These are phyloP conservation scores for Beaufortia kweichowensis DNA, from an alignment of 2,113 vertebrate species.

Conservation along the genomic window DNA sequence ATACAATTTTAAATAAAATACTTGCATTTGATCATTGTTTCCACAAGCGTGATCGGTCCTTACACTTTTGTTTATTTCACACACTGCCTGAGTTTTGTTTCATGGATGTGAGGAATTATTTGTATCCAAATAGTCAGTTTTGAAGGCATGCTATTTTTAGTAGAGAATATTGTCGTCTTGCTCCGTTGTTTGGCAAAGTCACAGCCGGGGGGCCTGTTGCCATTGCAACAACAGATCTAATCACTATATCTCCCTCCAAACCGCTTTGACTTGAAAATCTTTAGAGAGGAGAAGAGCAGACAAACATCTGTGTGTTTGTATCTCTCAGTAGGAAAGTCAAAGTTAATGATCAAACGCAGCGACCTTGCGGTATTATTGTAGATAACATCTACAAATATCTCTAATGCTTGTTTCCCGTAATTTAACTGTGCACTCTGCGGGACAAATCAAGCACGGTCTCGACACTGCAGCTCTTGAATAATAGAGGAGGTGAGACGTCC, in stretches of 20 bases:
- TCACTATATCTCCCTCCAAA: conserved; percentile 13
- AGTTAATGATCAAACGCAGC: conserved; percentile 9
- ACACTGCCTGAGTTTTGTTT: not conserved
- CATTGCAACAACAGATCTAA: conserved; percentile 43
- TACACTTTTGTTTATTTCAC: not conserved
- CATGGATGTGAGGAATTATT: conserved; percentile 5
- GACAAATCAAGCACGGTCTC: not conserved
- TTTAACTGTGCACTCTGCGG: not conserved
- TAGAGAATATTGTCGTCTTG: not conserved
- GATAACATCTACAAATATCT: conserved; percentile 18
- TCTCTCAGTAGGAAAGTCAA: conserved; percentile 24
- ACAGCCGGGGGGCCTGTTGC: conserved; percentile 9
- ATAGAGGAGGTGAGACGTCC: not conserved
- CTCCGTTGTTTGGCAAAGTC: conserved; percentile 31
- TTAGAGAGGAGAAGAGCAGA: conserved; percentile 28
- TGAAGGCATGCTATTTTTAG: conserved; percentile 29
- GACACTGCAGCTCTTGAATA: conserved; percentile 14
- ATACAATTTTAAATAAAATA: too few relatives aligned
- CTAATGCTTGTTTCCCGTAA: conserved; percentile 17
- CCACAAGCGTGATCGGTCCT: too few relatives aligned
- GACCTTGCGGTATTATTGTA: conserved; percentile 1
- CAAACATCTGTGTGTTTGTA: conserved; percentile 6
- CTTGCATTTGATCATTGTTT: too few relatives aligned
- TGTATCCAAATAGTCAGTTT: conserved; percentile 18
- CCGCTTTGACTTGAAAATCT: conserved; percentile 28